Conservation (phyloP, 2,888 invertebrate species). For the Nephrotoma flavescens region DNA sequence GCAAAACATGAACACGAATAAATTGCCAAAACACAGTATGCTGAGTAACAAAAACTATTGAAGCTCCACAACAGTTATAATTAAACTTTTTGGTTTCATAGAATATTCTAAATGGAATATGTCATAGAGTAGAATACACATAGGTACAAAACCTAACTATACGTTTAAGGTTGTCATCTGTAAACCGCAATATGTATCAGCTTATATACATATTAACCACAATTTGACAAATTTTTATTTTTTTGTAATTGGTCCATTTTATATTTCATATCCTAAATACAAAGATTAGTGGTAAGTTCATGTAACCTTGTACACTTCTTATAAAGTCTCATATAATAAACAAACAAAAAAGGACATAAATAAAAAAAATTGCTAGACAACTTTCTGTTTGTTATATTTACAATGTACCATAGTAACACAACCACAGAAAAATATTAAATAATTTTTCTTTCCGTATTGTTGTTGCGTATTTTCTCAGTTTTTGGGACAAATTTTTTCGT, state of each 20-base stretch:
- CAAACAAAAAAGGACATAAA: not conserved
- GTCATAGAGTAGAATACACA: not conserved
- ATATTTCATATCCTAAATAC: not conserved
- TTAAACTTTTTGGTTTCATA: not conserved
- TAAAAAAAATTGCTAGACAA: not conserved
- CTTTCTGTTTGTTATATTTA: not conserved
- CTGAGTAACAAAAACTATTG: not conserved
- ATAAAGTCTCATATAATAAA: not conserved
- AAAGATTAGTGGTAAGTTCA: not conserved
- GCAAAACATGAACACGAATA: not conserved
- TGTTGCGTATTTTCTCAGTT: not conserved
- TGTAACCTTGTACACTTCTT: not conserved
- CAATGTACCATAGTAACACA: not conserved
- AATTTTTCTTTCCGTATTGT: not conserved
- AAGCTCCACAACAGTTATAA: not conserved
- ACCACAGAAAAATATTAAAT: not conserved
- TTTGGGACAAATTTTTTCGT: not conserved
- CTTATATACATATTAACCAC: not conserved
- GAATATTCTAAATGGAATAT: not conserved
- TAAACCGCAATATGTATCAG: not conserved
- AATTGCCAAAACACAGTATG: not conserved
- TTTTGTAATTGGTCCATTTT: not conserved
- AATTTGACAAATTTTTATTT: not conserved
- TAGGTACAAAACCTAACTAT: not conserved
- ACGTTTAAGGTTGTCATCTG: not conserved